Percentiles rank a stretch among this genome's conserved stretches.
phyloP scores from a whole-genome alignment of 2,888 invertebrate genomes.

The Drosophila rellima region DNA sequence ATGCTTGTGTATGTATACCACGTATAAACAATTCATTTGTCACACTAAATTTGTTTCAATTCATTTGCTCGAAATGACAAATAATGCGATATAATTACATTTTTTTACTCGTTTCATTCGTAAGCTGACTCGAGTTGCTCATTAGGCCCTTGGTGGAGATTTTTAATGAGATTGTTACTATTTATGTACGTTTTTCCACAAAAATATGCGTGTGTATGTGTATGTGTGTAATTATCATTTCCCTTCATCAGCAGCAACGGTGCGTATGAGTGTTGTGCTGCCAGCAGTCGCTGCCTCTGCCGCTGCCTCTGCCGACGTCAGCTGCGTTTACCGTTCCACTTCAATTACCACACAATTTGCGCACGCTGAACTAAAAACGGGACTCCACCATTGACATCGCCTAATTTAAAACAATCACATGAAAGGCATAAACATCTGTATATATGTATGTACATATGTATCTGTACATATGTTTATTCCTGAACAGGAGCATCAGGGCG shows the following conservation, averaged over 20 bases:
- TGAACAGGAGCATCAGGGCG: conserved; percentile 34
- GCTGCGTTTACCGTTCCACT: conserved; percentile 59
- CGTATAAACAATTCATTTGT: conserved; percentile 81
- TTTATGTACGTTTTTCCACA: conserved; percentile 83
- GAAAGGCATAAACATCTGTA: conserved; percentile 45
- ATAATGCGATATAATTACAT: conserved; percentile 79
- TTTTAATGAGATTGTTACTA: conserved; percentile 83
- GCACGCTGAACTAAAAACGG: conserved; percentile 23
- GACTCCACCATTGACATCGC: conserved; percentile 53
- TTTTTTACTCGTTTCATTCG: conserved; percentile 26
- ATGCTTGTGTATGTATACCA: conserved; percentile 19
- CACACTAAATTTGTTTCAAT: conserved; percentile 85
- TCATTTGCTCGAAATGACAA: conserved; percentile 84
- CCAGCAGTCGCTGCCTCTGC: conserved; percentile 5
- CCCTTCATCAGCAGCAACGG: conserved; percentile 72
- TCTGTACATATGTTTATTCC: conserved; percentile 1
- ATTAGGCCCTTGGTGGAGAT: conserved; percentile 64
- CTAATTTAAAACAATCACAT: conserved; percentile 72
- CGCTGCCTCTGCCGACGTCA: conserved; percentile 30
- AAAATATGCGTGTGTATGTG: conserved; percentile 51
- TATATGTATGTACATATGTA: not conserved
- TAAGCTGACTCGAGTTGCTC: conserved; percentile 42
- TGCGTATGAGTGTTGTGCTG: conserved; percentile 66
- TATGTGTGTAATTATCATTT: conserved; percentile 78
- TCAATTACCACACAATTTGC: conserved; percentile 60